Percentiles rank a stretch among this genome's conserved stretches.
Evolutionary conservation across 53 echinoderm and acorn worm genomes (phyloP).

Genomic region (Mesocentrotus franciscanus): DNA sequence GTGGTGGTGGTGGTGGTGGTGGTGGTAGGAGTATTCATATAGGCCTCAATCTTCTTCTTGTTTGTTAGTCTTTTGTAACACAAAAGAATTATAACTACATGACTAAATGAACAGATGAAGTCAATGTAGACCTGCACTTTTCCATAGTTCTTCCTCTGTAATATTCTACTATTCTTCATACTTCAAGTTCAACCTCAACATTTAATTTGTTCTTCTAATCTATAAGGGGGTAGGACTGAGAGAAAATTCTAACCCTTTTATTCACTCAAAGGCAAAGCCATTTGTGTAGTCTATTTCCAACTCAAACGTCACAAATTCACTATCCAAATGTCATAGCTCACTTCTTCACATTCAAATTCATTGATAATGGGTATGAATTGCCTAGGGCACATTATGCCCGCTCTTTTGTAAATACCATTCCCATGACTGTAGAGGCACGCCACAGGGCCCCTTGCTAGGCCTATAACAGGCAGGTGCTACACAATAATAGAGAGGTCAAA

Average conservation of each 20-base stretch:
- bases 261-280: neutral
- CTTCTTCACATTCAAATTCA: constrained; percentile 48
- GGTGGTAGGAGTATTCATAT: neutral
- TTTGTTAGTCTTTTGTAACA: no score
- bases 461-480: constrained; percentile 50
- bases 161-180: neutral
- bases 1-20: neutral
- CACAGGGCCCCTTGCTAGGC: constrained; percentile 25
- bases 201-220: no score
- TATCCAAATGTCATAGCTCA: neutral
- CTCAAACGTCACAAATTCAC: neutral
- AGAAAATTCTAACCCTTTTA: neutral
- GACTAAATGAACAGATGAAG: neutral
- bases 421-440: constrained; percentile 53
- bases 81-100: no score
- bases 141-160: neutral
- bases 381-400: constrained; percentile 8
- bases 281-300: neutral
- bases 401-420: constrained; percentile 49
- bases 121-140: neutral
- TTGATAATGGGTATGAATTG: constrained; percentile 32
- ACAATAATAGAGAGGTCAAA: constrained; percentile 21
- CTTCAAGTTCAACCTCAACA: neutral
- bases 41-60: neutral
- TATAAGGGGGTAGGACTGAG: neutral